Percentiles rank a stretch among this genome's conserved stretches.
Conservation (phyloP, 2,113 vertebrate genomes). For the Anolis carolinensis region DNA sequence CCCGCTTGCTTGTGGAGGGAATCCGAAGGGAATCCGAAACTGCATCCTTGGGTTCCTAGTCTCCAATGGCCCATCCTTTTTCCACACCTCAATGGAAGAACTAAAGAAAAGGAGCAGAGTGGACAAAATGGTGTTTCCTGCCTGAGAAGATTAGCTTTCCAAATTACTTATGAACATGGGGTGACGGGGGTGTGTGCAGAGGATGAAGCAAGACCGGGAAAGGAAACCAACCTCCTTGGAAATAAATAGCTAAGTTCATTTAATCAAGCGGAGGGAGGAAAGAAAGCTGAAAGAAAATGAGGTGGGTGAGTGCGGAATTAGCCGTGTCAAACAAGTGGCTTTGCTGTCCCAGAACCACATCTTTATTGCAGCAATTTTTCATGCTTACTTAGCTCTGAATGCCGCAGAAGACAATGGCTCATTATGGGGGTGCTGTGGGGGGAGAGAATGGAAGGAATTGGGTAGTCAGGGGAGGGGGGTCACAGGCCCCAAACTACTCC, state of each 20-base stretch:
- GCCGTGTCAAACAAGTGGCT: slow-evolving; percentile 91
- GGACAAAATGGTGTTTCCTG: slow-evolving; percentile 70
- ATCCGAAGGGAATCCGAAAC: slow-evolving; percentile 20
- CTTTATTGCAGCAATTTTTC: slow-evolving; percentile 90
- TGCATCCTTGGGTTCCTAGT: not conserved
- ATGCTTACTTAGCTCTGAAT: slow-evolving; percentile 93
- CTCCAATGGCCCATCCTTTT: slow-evolving; percentile 33
- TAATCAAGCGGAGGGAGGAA: slow-evolving; percentile 79
- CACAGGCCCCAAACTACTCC: not conserved
- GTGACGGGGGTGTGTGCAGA: no score
- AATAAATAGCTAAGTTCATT: slow-evolving; percentile 81
- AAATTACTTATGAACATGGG: slow-evolving; percentile 67
- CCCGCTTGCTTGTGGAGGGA: fast-evolving
- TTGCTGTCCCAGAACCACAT: slow-evolving; percentile 81
- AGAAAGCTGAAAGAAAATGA: slow-evolving; percentile 69
- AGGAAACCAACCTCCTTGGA: slow-evolving; percentile 81
- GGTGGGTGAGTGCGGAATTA: slow-evolving; percentile 80
- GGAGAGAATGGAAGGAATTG: slow-evolving; percentile 63
- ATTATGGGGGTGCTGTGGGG: slow-evolving; percentile 62
- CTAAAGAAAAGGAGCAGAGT: slow-evolving; percentile 53
- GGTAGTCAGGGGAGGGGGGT: slow-evolving; percentile 50
- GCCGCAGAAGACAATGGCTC: slow-evolving; percentile 83
- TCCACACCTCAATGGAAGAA: slow-evolving; percentile 69
- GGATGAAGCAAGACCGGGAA: slow-evolving; percentile 70
- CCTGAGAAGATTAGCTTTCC: slow-evolving; percentile 74